Percentiles rank a stretch among this genome's conserved stretches.
Evolutionary conservation across 1,140 invertebrate genomes (phyloP).

Genomic region (Drosophila pseudoananassae): DNA sequence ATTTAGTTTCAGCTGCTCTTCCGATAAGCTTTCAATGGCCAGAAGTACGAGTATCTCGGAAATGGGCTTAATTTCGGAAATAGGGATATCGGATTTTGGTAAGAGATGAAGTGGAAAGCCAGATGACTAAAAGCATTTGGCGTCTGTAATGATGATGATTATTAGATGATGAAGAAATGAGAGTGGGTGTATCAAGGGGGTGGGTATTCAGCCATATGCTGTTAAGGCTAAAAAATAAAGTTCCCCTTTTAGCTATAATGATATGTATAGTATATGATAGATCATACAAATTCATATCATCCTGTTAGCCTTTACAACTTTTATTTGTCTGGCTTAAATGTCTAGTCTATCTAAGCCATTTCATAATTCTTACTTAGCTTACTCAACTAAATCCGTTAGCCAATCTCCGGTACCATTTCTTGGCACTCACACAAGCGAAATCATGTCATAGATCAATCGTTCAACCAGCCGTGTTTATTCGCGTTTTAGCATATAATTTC

Average conservation of each 20-base stretch:
- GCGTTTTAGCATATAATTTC: constrained; percentile 53
- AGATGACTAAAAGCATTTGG: constrained; percentile 81
- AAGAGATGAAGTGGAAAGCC: constrained; percentile 21
- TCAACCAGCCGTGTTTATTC: constrained; percentile 16
- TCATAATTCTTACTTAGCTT: constrained; percentile 5
- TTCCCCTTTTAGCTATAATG: too few relatives aligned
- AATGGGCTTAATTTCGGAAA: too few relatives aligned
- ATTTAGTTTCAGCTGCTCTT: constrained; percentile 68
- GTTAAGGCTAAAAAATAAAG: not conserved
- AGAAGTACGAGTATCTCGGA: constrained; percentile 15
- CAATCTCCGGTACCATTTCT: constrained; percentile 8
- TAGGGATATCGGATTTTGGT: constrained; percentile 43
- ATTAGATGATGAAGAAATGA: constrained; percentile 27
- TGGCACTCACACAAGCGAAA: constrained; percentile 27
- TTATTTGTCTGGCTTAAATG: not conserved
- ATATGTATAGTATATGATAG: too few relatives aligned
- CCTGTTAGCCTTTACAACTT: not conserved
- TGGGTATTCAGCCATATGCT: constrained; percentile 15
- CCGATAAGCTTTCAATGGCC: constrained; percentile 69
- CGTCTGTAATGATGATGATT: constrained; percentile 54
- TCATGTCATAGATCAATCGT: constrained; percentile 49
- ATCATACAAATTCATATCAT: not conserved
- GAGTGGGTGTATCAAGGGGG: constrained; percentile 4
- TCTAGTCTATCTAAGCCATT: not conserved
- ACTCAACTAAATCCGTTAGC: not conserved